Conservation (phyloP, 2,888 invertebrate species). For the Drosophila falleni region DNA sequence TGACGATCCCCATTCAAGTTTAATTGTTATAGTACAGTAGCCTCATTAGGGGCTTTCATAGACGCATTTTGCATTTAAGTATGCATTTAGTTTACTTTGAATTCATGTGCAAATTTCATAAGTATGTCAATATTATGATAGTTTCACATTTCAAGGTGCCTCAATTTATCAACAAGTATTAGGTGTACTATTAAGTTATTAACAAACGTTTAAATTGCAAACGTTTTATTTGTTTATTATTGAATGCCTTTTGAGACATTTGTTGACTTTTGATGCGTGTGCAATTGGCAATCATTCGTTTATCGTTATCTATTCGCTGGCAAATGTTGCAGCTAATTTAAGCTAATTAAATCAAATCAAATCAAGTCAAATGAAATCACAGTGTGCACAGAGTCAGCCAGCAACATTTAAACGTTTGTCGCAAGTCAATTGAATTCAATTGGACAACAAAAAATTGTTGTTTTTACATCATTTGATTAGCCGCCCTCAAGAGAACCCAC, state of each 20-base stretch:
- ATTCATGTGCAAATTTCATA: conserved; percentile 63
- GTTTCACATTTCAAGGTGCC: conserved; percentile 65
- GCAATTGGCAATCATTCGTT: conserved; percentile 38
- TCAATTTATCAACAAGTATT: conserved; percentile 39
- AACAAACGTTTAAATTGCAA: conserved; percentile 57
- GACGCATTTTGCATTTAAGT: conserved; percentile 25
- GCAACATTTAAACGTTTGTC: conserved; percentile 34
- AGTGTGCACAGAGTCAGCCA: conserved; percentile 32
- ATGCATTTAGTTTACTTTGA: conserved; percentile 29
- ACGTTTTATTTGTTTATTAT: conserved; percentile 45
- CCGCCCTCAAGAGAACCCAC: conserved; percentile 36
- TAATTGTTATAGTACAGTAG: conserved; percentile 35
- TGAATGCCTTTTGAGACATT: conserved; percentile 30
- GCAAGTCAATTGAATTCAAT: conserved; percentile 74
- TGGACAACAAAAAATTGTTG: conserved; percentile 41
- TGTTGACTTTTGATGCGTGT: conserved; percentile 37
- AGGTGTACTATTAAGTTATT: conserved; percentile 51
- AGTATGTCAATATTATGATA: conserved; percentile 67
- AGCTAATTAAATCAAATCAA: conserved; percentile 64
- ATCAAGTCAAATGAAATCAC: conserved; percentile 35
- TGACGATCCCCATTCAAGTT: conserved; percentile 29
- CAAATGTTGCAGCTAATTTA: conserved; percentile 55
- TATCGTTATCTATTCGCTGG: conserved; percentile 33
- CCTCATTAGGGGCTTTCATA: conserved; percentile 35
- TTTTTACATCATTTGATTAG: conserved; percentile 59